A percentile compares a stretch with the other conserved stretches of the same genome.
phyloP scores from a whole-genome alignment of 2,113 vertebrate genomes.

The Xiphorhynchus elegans region DNA sequence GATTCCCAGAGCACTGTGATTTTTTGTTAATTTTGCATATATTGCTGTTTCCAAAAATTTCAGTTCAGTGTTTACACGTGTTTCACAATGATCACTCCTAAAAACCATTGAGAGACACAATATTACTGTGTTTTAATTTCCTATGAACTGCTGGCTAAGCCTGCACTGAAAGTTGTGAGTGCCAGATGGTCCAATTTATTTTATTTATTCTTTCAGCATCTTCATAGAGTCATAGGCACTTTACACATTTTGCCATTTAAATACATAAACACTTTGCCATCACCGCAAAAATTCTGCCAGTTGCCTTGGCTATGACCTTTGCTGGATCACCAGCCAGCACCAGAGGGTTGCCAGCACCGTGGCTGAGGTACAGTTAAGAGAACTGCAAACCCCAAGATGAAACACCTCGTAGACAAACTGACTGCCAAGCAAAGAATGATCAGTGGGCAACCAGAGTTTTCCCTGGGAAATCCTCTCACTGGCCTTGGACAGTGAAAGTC shows the following conservation, averaged over 20 bases:
- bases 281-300: background rate
- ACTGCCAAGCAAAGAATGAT: background rate
- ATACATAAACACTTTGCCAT: background rate
- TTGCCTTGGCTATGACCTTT: background rate
- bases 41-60: background rate
- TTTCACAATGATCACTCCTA: conserved; percentile 7
- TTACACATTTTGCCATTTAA: background rate
- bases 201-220: conserved; percentile 24
- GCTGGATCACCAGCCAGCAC: background rate
- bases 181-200: conserved; percentile 31
- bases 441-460: background rate
- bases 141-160: background rate
- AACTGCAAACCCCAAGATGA: background rate
- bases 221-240: background rate
- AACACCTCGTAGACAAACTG: background rate
- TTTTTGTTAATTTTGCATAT: conserved; percentile 11
- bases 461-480: background rate
- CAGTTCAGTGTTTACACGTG: background rate
- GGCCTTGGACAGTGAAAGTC: background rate
- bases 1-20: background rate
- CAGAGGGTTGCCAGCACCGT: background rate
- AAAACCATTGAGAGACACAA: conserved; percentile 1
- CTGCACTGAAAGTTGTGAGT: background rate
- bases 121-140: conserved; percentile 21
- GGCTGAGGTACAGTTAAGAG: background rate